These are phyloP conservation scores for Trichogramma pretiosum DNA, from an alignment of 1,140 invertebrate species.

Conservation along the genomic window DNA sequence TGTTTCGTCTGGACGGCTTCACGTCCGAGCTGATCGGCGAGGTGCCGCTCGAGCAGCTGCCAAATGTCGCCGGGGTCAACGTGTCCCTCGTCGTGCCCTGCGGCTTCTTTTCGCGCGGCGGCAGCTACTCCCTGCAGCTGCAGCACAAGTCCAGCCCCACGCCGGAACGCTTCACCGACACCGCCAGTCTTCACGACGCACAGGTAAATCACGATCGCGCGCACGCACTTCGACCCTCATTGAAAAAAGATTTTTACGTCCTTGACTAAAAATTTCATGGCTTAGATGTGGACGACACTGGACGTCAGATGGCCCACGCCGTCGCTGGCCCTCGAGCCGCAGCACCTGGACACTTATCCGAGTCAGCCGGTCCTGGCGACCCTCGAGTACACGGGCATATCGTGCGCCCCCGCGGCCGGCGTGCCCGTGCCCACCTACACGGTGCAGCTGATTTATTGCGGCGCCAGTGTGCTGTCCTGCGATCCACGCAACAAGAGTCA, in stretches of 20 bases:
- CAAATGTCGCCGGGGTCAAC: slow-evolving; percentile 27
- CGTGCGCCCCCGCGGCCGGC: slow-evolving; percentile 47
- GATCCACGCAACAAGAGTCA: slow-evolving; percentile 38
- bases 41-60: slow-evolving; percentile 27
- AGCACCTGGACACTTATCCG: slow-evolving; percentile 69
- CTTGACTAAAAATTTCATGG: slow-evolving; percentile 2
- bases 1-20: slow-evolving; percentile 35
- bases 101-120: slow-evolving; percentile 59
- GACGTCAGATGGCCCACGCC: slow-evolving; percentile 73
- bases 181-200: slow-evolving; percentile 28
- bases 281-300: slow-evolving; percentile 49
- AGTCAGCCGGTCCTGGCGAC: slow-evolving; percentile 60
- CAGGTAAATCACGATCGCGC: slow-evolving; percentile 24
- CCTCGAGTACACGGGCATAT: slow-evolving; percentile 60
- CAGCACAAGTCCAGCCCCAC: slow-evolving; percentile 40
- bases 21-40: slow-evolving; percentile 38
- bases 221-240: background rate
- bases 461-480: slow-evolving; percentile 41
- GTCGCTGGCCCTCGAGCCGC: slow-evolving; percentile 59
- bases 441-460: slow-evolving; percentile 68
- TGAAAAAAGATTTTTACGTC: background rate
- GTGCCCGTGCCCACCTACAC: slow-evolving; percentile 47
- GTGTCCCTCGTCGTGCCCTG: slow-evolving; percentile 54
- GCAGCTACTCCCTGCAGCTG: slow-evolving; percentile 44
- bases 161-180: slow-evolving; percentile 27